Base-by-base conservation (phyloP, 2,797 vertebrate species). In the Hypotaenidia philippensis region DNA sequence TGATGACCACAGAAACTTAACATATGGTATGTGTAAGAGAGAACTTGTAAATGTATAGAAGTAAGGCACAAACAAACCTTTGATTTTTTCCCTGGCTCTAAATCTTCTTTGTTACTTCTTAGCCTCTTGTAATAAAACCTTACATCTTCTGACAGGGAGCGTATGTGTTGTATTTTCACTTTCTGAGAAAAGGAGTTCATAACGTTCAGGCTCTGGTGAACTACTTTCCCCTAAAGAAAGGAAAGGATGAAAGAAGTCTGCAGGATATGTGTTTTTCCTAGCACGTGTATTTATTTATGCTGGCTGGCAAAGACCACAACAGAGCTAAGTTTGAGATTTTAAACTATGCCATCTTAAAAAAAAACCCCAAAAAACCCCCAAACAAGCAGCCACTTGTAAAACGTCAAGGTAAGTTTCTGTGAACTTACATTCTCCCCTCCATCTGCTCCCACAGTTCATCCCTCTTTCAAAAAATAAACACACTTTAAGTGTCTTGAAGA, bases 141-240 rank as follows among this genome's bases (percentile, higher is more conserved):
- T 25, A 98, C 94, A 55, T 99, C 99, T 97, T 99, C 99, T 5
- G 99, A 99, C 70, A 99, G 98, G 53, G 99, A 99, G 82, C 98
- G 98, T 96, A 99, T 99, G 95, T 99, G 99, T 79, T 99, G 99
- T 87, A 99, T 98, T 95, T 99, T 98, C 87, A 99, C 99, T 97
- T 98, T 99, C 97, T 99, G 99, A 86, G 99, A 99, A 96, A 99
- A 99, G 83, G 99, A 99, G 98, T 99, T 99, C 98, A 99, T 99
- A 80, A 99, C 97, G 95, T 98, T 99, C 97, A 99, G 98, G 97
- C 98, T 98, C 79, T 99, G 99, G 97, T 99, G 99, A 96, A 99
- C 99, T 55, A 99, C 95, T 96, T 99, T 99, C 16, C 99, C 99
- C 99, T 99, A 84, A 65, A 97, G 56, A 60, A 94, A 96, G 96